Percentiles rank a stretch among this genome's conserved stretches.
Evolutionary conservation across 2,888 invertebrate species (phyloP).

Genomic region (Drosophila tanythrix): DNA sequence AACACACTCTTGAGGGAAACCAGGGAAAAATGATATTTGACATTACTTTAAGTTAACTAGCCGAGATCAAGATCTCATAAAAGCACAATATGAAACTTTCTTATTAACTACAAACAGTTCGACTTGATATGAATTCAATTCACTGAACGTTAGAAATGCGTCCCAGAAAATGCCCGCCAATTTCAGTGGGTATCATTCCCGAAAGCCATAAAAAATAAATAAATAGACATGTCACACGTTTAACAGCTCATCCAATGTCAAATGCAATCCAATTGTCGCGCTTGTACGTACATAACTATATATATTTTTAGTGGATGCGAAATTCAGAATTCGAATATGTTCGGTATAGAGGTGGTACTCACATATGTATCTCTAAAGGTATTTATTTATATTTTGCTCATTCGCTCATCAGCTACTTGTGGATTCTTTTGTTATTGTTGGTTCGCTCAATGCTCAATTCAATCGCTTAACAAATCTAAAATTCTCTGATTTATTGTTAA

Average conservation of each 20-base stretch:
- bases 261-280: conserved; percentile 54
- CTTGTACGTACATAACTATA: conserved; percentile 6
- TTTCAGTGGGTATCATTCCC: conserved; percentile 4
- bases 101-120: background rate
- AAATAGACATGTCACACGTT: conserved; percentile 28
- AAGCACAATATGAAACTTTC: background rate
- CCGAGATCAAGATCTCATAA: background rate
- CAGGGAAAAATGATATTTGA: background rate
- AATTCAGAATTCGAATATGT: conserved; percentile 1
- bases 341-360: background rate
- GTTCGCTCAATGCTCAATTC: conserved; percentile 33
- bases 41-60: background rate
- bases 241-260: conserved; percentile 46
- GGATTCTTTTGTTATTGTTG: conserved; percentile 60
- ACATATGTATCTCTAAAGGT: conserved; percentile 24
- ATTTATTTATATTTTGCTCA: conserved; percentile 54
- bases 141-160: conserved; percentile 28
- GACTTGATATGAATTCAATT: background rate
- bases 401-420: conserved; percentile 67
- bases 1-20: background rate
- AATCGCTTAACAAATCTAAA: conserved; percentile 26
- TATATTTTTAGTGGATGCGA: conserved; percentile 27
- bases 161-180: conserved; percentile 27
- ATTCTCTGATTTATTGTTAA: conserved; percentile 42
- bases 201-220: conserved; percentile 8